A percentile compares a stretch with the other conserved stretches of the same genome.
phyloP scores from a whole-genome alignment of 2,797 vertebrate genomes.

The Macrochelys suwanniensis region DNA sequence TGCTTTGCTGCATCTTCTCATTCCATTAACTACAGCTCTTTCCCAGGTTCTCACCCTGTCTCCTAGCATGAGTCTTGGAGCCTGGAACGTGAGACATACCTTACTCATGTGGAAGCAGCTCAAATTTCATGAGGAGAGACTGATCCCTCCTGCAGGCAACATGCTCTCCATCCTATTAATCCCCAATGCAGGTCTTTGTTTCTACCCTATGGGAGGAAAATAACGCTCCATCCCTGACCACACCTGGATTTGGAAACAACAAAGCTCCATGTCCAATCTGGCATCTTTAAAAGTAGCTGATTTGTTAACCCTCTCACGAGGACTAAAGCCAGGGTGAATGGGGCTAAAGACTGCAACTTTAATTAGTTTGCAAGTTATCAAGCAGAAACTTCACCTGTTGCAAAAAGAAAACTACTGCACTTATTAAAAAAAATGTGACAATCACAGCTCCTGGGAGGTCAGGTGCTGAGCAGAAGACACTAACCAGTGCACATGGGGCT shows the following conservation, averaged over 20 bases:
- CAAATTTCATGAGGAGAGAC: slow-evolving; percentile 60
- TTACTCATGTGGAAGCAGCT: slow-evolving; percentile 25
- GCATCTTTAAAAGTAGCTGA: slow-evolving; percentile 75
- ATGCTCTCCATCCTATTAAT: slow-evolving; percentile 61
- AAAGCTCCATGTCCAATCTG: slow-evolving; percentile 65
- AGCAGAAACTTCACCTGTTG: slow-evolving; percentile 61
- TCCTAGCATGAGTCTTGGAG: fast-evolving
- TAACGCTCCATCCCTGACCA: slow-evolving; percentile 73
- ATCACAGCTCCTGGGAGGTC: not conserved
- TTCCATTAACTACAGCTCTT: not conserved
- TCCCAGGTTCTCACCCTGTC: fast-evolving
- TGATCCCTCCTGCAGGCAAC: slow-evolving; percentile 73
- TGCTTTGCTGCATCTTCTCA: not conserved
- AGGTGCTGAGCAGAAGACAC: not conserved
- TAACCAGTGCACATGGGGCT: not conserved
- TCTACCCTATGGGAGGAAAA: slow-evolving; percentile 76
- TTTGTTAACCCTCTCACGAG: slow-evolving; percentile 62
- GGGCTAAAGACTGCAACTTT: slow-evolving; percentile 69
- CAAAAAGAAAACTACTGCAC: not conserved
- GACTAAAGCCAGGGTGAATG: slow-evolving; percentile 74
- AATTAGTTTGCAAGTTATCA: slow-evolving; percentile 66
- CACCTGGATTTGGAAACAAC: slow-evolving; percentile 73
- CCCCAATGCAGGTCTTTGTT: slow-evolving; percentile 70
- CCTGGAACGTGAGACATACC: not conserved
- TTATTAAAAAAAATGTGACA: not conserved